Evolutionary conservation across 1,140 invertebrate species (phyloP), one percentile per base, ranked within the genome.

Genomic region (Brachystomella parvula): DNA sequence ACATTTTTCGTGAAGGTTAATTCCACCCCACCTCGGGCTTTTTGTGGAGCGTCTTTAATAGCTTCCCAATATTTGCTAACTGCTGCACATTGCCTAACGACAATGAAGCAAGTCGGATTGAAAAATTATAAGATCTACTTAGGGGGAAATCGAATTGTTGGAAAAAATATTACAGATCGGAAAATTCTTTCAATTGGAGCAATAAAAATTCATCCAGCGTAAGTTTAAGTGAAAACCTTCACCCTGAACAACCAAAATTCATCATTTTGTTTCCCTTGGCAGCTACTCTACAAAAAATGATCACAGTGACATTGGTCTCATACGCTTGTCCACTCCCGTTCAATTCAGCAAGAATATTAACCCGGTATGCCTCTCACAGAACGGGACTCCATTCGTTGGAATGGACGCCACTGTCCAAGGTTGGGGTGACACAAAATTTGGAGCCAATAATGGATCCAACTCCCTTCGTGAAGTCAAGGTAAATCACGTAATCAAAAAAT

Each of bases 261-360:
- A n/a, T n/a, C n/a, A n/a, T n/a, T n/a, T n/a, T n/a, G n/a, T n/a
- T 39, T 39, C 19, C 19, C 35, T 6, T 6, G 6, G 6, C 19
- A 39, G 35, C 19, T 39, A 39, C 35, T 39, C 35, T 19, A 39
- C 6, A 39, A 19, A 9, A 39, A 6, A 19, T 39, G 6, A 9
- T 75, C 90, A 92, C 76, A 90, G 92, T 74, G 90, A 94, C 75
- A 88, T 93, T 58, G 90, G 90, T 0, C 76, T 94, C 29, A 77
- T 93, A 2, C 86, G 84, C 74, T 76, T 94, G 39, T 77, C 88
- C 21, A 87, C 88, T 75, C 84, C 87, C 0, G 88, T 92, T 1
- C 79, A 79, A 30, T 91, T 90, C 75, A 85, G 85, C 0, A 90
- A 89, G 78, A 87, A 84, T 60, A 85, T 93, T 67, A 84, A 84